Base-by-base conservation (phyloP, 2,797 vertebrate species). In the Alfaro cultratus region DNA sequence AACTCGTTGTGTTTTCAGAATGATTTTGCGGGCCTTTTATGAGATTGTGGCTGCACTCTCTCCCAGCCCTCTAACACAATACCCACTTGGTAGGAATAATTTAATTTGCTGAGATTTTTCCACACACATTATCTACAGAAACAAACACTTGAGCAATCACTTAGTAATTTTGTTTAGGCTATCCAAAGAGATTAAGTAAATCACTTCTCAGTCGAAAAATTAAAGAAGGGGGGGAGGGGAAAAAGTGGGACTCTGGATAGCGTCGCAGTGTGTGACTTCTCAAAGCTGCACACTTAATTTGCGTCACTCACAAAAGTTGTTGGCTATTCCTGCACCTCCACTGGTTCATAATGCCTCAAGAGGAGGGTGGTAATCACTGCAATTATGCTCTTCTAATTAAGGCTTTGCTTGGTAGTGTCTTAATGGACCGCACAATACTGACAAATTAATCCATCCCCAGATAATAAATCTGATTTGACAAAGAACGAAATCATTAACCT, bases 401-500 rank as follows among this genome's bases (percentile, higher is more conserved):
- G 85, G 87, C 88, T 90, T 89, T 88, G 87, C 91, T 88, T 87
- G 88, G 87, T 92, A 62, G 85, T 90, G 89, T 84, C 86, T 92
- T 90, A 93, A 93, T 93, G 85, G 89, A 75, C 84, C 21, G 43
- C 81, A 93, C 90, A 90, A 92, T 92, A 79, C 90, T 82, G 91
- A 94, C 88, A 93, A 94, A 95, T 96, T 87, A 94, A 91, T 92
- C 88, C 88, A 77, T 87, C 88, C 92, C 93, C 81, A 82, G 89
- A 94, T 94, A 94, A 93, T 93, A 92, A 92, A 93, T 94, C 91
- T 94, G 93, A 95, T 94, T 94, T 93, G 91, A 93, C 87, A 90
- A 90, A 93, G 91, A 88, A 90, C 87, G 75, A 86, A 93, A 88
- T 90, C 89, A 94, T 95, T 95, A 95, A 93, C 93, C 93, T 83